Evolutionary conservation across 2,888 invertebrate species (phyloP).

Genomic region (Melieria picta): DNA sequence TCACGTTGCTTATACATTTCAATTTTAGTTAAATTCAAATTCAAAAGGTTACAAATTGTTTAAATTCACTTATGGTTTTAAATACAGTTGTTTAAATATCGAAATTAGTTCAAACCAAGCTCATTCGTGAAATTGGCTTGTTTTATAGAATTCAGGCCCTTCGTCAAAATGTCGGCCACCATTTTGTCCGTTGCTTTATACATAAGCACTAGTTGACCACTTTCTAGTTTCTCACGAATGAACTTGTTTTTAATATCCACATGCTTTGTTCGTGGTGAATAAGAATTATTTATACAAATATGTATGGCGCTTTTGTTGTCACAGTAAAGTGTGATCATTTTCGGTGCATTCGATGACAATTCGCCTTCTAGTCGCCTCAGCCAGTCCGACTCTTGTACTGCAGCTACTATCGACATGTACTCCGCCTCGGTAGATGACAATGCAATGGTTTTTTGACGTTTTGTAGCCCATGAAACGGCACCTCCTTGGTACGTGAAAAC

Average conservation of each 20-base stretch:
- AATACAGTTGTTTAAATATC: no score
- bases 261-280: constrained; percentile 30
- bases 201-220: constrained; percentile 13
- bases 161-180: constrained; percentile 24
- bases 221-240: constrained; percentile 23
- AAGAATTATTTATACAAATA: constrained; percentile 25
- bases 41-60: no score
- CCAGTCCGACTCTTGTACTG: constrained; percentile 37
- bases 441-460: constrained; percentile 36
- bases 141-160: not conserved
- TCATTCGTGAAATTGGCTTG: no score
- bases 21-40: no score
- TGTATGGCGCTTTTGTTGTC: constrained; percentile 34
- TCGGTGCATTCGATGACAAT: not conserved
- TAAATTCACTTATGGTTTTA: no score
- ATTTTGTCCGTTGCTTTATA: constrained; percentile 22
- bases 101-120: no score
- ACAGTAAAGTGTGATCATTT: constrained; percentile 16
- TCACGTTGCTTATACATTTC: no score
- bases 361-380: constrained; percentile 31
- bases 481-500: constrained; percentile 35
- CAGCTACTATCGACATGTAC: constrained; percentile 34
- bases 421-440: constrained; percentile 43
- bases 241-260: constrained; percentile 28
- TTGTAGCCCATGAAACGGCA: constrained; percentile 38